These are phyloP conservation scores for Acanthurus leucopareius DNA, from an alignment of 2,797 vertebrate genomes.

Conservation along the genomic window DNA sequence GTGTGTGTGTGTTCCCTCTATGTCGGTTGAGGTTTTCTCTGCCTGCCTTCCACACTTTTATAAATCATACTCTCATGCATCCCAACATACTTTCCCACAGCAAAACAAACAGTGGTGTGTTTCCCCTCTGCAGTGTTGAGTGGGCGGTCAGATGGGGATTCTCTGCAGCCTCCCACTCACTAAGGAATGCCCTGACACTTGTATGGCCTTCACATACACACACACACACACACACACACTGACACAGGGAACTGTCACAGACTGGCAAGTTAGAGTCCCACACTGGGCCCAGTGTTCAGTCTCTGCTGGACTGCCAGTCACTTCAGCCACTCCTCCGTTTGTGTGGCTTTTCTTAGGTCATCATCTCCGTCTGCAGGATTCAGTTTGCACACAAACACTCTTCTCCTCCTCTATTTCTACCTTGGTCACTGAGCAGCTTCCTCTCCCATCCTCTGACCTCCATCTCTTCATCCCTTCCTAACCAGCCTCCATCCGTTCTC, in stretches of 20 bases:
- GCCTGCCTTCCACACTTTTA: slow-evolving; percentile 1
- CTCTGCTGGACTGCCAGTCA: slow-evolving; percentile 30
- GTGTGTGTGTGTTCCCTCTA: background rate
- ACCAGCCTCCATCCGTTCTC: slow-evolving; percentile 4
- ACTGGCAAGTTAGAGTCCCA: slow-evolving; percentile 49
- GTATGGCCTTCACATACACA: slow-evolving; percentile 51
- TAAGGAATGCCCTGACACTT: slow-evolving; percentile 83
- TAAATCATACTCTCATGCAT: slow-evolving; percentile 9
- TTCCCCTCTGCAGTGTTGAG: slow-evolving; percentile 43
- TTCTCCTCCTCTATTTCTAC: background rate
- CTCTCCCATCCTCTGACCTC: slow-evolving; percentile 15
- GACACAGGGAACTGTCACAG: slow-evolving; percentile 59
- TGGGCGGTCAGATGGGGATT: slow-evolving; percentile 70
- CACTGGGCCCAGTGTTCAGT: slow-evolving; percentile 77
- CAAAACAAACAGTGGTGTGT: slow-evolving; percentile 70
- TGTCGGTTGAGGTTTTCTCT: slow-evolving; percentile 1
- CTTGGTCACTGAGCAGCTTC: background rate
- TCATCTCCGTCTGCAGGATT: slow-evolving; percentile 21
- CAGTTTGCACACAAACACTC: background rate
- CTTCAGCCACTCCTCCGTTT: slow-evolving; percentile 43
- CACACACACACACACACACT: slow-evolving; percentile 13
- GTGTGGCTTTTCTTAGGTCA: slow-evolving; percentile 38
- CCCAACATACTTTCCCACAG: slow-evolving; percentile 67
- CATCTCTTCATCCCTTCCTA: slow-evolving; percentile 27
- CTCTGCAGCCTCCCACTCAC: slow-evolving; percentile 71